phyloP scores from a whole-genome alignment of 2,113 vertebrate genomes.

The Brienomyrus brachyistius region DNA sequence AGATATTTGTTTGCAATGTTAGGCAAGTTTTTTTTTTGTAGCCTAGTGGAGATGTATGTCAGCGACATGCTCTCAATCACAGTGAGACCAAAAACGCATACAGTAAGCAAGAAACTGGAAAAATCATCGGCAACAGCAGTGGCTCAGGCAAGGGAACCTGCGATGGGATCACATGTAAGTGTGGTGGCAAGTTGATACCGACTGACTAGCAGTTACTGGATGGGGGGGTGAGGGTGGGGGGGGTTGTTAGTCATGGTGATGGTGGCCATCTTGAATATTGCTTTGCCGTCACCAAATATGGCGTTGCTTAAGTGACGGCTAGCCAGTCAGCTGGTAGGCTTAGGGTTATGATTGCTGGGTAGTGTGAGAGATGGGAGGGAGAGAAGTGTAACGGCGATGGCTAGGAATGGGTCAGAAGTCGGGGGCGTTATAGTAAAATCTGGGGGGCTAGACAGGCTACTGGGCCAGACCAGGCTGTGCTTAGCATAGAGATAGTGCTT shows the following conservation, averaged over 20 bases:
- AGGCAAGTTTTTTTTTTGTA: background rate
- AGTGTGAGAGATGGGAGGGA: background rate
- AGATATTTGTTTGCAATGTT: background rate
- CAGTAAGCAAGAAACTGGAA: background rate
- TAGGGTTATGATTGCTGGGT: background rate
- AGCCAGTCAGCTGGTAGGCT: conserved; percentile 26
- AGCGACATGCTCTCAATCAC: background rate
- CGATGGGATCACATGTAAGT: conserved; percentile 25
- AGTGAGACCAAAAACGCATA: background rate
- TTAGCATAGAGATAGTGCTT: conserved; percentile 73
- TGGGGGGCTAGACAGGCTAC: conserved; percentile 55
- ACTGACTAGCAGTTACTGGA: conserved; percentile 36
- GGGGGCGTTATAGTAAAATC: conserved; percentile 61
- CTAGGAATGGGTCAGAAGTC: conserved; percentile 2
- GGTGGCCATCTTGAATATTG: conserved; percentile 6
- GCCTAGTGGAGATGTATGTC: background rate
- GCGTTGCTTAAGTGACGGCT: conserved; percentile 22
- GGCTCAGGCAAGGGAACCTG: conserved; percentile 33
- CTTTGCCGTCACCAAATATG: conserved; percentile 31
- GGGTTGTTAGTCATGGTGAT: background rate
- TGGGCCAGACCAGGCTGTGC: conserved; percentile 33
- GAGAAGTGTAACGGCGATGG: too few relatives aligned
- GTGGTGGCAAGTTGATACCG: conserved; percentile 34
- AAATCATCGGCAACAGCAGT: conserved; percentile 15
- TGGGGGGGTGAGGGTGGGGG: conserved; percentile 8